Conservation (phyloP, 2,888 invertebrate species). For the Dichetophora obliterata region DNA sequence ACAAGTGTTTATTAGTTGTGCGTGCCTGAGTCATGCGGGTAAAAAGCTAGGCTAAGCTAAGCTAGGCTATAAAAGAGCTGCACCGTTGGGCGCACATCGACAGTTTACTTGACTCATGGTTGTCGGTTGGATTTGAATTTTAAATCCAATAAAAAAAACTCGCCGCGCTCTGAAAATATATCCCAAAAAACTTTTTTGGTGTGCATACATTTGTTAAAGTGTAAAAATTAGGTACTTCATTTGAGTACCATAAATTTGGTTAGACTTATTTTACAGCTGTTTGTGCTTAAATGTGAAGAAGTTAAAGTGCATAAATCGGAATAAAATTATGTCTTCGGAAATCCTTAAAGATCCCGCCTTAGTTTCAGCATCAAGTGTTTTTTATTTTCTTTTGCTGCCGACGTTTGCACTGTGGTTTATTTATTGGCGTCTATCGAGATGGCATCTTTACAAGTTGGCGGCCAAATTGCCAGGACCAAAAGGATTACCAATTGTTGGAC, state of each 20-base stretch:
- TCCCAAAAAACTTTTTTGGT: too few species aligned
- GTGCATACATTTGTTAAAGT: too few species aligned
- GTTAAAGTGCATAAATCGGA: background rate
- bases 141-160: too few species aligned
- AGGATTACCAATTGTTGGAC: conserved; percentile 81
- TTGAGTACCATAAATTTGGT: background rate
- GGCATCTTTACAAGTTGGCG: conserved; percentile 79
- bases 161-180: too few species aligned
- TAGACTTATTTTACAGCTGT: too few species aligned
- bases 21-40: background rate
- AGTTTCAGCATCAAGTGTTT: conserved; percentile 75
- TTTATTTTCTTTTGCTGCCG: conserved; percentile 81
- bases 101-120: background rate
- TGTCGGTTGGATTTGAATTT: background rate
- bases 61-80: conserved; percentile 16
- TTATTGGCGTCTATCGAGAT: conserved; percentile 83
- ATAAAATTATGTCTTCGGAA: conserved; percentile 59
- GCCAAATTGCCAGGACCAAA: conserved; percentile 80
- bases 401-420: conserved; percentile 79
- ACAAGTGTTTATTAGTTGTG: background rate
- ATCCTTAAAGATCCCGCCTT: conserved; percentile 65
- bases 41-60: background rate
- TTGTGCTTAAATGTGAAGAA: background rate
- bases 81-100: background rate
- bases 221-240: too few species aligned